Percentiles rank a stretch among this genome's conserved stretches.
Conservation (phyloP, 2,113 vertebrate species). For the Mungos mungo region DNA sequence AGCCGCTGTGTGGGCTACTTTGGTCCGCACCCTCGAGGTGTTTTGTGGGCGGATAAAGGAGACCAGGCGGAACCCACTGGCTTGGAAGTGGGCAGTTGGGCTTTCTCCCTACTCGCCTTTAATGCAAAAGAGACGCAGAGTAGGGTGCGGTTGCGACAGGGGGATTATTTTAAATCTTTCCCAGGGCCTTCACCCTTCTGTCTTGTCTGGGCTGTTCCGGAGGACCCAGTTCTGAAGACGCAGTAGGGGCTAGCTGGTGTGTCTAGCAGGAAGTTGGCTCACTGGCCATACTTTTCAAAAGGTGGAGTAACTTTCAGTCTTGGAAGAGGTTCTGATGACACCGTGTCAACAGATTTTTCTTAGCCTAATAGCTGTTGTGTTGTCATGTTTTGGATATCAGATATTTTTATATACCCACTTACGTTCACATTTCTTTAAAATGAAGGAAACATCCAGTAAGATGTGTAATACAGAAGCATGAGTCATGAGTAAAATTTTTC, state of each 20-base stretch:
- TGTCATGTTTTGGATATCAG: not conserved
- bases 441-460: not conserved
- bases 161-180: not conserved
- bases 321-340: not conserved
- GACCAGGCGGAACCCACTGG: not conserved
- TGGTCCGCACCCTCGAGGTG: not conserved
- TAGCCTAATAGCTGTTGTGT: not conserved
- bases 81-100: not conserved
- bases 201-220: not conserved
- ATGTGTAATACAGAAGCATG: constrained; percentile 23
- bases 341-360: not conserved
- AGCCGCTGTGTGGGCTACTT: not conserved
- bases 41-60: not conserved
- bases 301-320: constrained; percentile 6
- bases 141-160: not conserved
- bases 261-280: not conserved
- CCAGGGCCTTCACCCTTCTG: not conserved
- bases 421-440: constrained; percentile 11
- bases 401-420: not conserved
- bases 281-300: not conserved
- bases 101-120: not conserved
- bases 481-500: constrained; percentile 44
- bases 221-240: not conserved
- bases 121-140: not conserved
- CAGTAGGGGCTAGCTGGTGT: not conserved